Evolutionary conservation across 2,888 invertebrate species (phyloP).

Genomic region (Lasioglossum villosulum): DNA sequence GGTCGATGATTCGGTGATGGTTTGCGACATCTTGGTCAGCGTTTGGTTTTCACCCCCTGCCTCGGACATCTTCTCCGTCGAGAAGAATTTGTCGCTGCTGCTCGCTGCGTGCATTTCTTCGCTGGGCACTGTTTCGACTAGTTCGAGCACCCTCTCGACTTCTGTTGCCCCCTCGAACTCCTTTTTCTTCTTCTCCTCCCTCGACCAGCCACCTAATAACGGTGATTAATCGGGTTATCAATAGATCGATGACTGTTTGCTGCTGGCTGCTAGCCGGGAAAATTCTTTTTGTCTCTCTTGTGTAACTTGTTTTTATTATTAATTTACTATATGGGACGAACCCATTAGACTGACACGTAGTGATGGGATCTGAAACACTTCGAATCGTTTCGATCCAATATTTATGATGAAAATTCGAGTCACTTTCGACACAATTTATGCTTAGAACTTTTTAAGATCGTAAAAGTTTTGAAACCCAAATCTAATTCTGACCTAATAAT

Average conservation of each 20-base stretch:
- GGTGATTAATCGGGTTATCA: conserved; percentile 80
- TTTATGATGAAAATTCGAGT: too few relatives aligned
- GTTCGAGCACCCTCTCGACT: conserved; percentile 63
- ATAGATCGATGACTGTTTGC: conserved; percentile 75
- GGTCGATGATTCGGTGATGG: conserved; percentile 80
- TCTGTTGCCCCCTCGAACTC: conserved; percentile 51
- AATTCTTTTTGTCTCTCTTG: background rate
- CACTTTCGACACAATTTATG: too few relatives aligned
- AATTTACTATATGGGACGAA: background rate
- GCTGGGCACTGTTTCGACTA: conserved; percentile 74
- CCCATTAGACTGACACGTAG: background rate
- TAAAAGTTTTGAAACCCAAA: too few relatives aligned
- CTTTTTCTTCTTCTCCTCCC: conserved; percentile 67
- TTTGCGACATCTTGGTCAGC: conserved; percentile 82
- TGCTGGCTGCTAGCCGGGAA: conserved; percentile 49
- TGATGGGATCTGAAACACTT: too few relatives aligned
- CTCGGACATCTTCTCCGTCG: conserved; percentile 78
- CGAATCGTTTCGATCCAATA: too few relatives aligned
- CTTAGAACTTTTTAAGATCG: too few relatives aligned
- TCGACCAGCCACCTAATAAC: conserved; percentile 75
- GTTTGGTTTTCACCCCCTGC: conserved; percentile 68
- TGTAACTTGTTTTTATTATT: background rate
- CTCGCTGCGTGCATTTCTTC: conserved; percentile 82
- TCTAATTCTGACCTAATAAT: too few relatives aligned
- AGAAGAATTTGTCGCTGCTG: conserved; percentile 82